phyloP scores from a whole-genome alignment of 1,140 invertebrate species.

The Latrodectus geometricus region DNA sequence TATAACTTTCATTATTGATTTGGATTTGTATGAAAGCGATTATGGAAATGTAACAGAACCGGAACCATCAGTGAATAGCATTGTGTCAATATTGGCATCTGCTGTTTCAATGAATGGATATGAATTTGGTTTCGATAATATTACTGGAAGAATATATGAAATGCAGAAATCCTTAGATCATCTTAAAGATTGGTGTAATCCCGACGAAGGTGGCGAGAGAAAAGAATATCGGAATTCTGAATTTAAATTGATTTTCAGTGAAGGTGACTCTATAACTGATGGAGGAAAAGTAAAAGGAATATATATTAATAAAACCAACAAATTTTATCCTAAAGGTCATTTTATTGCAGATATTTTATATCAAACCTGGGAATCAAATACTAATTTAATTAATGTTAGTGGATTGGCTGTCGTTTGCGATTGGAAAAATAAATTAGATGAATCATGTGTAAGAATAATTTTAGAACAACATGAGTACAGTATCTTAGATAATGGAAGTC shows the following conservation, averaged over 20 bases:
- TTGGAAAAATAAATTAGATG: conserved; percentile 15
- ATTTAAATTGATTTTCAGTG: conserved; percentile 48
- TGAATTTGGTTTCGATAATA: conserved; percentile 47
- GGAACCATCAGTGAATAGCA: conserved; percentile 54
- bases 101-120: conserved; percentile 40
- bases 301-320: conserved; percentile 60
- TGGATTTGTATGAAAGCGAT: conserved; percentile 45
- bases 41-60: neutral
- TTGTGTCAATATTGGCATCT: conserved; percentile 48
- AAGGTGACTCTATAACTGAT: neutral
- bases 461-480: conserved; percentile 45
- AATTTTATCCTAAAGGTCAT: conserved; percentile 53
- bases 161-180: conserved; percentile 44
- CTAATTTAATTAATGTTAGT: conserved; percentile 58
- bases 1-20: conserved; percentile 34
- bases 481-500: conserved; percentile 32
- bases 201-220: neutral
- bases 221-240: conserved; percentile 60
- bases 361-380: conserved; percentile 36
- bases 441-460: conserved; percentile 45
- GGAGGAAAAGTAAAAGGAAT: conserved; percentile 29
- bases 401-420: conserved; percentile 58
- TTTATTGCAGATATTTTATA: conserved; percentile 61
- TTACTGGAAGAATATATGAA: conserved; percentile 37
- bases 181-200: conserved; percentile 53